Evolutionary conservation across 2,888 invertebrate species (phyloP).

Genomic region (Parthenolecanium corni): DNA sequence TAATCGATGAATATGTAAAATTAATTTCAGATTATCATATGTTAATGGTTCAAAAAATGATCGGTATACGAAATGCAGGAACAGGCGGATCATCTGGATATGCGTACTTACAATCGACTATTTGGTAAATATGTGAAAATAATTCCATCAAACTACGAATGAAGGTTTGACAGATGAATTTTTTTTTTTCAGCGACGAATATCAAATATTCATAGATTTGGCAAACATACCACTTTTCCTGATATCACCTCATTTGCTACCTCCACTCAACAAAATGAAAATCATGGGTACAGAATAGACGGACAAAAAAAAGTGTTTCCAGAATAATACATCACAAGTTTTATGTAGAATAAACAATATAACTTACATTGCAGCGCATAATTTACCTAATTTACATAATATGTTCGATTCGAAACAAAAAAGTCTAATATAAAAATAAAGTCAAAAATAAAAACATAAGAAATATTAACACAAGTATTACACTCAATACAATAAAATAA

Average conservation of each 20-base stretch:
- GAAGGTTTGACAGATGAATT: constrained; percentile 8
- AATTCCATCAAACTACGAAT: background rate
- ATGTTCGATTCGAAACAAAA: background rate
- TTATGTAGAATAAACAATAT: background rate
- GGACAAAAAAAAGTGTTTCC: background rate
- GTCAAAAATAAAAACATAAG: background rate
- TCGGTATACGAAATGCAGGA: constrained; percentile 88
- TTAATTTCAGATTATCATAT: constrained; percentile 84
- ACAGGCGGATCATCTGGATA: constrained; percentile 98
- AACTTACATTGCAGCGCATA: background rate
- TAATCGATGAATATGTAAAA: too few relatives aligned
- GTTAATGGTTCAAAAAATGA: constrained; percentile 96
- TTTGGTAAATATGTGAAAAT: constrained; percentile 53
- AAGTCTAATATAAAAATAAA: background rate
- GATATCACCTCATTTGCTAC: constrained; percentile 81
- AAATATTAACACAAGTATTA: too few relatives aligned
- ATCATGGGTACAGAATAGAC: background rate
- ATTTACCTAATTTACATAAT: background rate
- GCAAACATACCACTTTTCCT: constrained; percentile 95
- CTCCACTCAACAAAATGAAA: constrained; percentile 51
- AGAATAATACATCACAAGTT: background rate
- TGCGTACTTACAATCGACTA: constrained; percentile 89
- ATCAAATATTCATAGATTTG: constrained; percentile 94
- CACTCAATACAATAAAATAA: too few relatives aligned
- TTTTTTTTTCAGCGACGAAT: constrained; percentile 70